Percentiles rank a stretch among this genome's conserved stretches.
Conservation (phyloP, 2,888 invertebrate genomes). For the Tinea semifulvella region DNA sequence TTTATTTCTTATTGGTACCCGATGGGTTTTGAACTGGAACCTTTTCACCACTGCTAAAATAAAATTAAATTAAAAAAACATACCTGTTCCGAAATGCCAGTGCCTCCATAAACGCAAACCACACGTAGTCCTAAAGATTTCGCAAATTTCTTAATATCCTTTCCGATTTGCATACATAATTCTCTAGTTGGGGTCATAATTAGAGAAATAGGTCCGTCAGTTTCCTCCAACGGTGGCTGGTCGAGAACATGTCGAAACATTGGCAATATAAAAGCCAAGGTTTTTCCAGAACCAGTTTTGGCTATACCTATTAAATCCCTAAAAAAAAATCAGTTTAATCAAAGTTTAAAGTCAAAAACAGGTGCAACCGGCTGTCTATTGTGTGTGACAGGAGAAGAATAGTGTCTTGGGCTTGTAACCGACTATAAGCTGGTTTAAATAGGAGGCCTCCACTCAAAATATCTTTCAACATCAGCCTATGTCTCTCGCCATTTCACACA, state of each 20-base stretch:
- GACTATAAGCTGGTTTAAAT: too few species aligned
- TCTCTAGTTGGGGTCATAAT: constrained; percentile 99
- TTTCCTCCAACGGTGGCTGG: constrained; percentile 92
- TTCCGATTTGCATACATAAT: constrained; percentile 97
- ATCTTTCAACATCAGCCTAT: too few species aligned
- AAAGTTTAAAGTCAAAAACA: too few species aligned
- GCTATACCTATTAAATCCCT: constrained; percentile 97
- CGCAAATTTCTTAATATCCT: constrained; percentile 95
- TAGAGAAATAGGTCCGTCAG: constrained; percentile 95
- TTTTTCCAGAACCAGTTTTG: constrained; percentile 99
- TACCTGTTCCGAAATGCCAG: constrained; percentile 91
- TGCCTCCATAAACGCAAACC: constrained; percentile 98
- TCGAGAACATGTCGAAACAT: constrained; percentile 97
- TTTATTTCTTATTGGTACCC: too few species aligned
- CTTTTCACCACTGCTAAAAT: too few species aligned
- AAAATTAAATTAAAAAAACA: constrained; percentile 17
- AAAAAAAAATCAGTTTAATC: constrained; percentile 15
- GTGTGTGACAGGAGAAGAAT: too few species aligned
- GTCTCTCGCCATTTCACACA: too few species aligned
- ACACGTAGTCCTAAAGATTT: constrained; percentile 86
- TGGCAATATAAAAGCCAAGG: constrained; percentile 95
- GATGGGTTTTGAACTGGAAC: too few species aligned
- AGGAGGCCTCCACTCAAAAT: too few species aligned
- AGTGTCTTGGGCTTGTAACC: too few species aligned
- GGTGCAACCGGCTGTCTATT: too few species aligned